Evolutionary conservation across 2,888 invertebrate species (phyloP).

Genomic region (Clunio marinus): DNA sequence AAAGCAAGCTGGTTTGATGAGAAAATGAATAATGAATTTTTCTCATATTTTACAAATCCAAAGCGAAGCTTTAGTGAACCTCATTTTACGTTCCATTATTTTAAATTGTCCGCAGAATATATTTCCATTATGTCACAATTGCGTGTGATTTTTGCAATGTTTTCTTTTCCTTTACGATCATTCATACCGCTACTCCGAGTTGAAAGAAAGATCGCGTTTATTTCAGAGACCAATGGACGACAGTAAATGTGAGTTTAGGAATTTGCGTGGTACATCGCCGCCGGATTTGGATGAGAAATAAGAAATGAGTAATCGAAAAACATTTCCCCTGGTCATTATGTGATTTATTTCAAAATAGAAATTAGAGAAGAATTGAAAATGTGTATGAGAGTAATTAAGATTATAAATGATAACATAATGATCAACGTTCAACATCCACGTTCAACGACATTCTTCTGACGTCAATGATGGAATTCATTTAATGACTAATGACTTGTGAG

Average conservation of each 20-base stretch:
- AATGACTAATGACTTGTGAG: neutral
- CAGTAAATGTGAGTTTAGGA: neutral
- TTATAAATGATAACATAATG: neutral
- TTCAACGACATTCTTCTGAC: conserved; percentile 2
- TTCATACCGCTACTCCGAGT: neutral
- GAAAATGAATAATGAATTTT: conserved; percentile 18
- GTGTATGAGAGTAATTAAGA: conserved; percentile 5
- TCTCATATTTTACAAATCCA: neutral
- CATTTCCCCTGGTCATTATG: too few species aligned
- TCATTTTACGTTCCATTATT: neutral
- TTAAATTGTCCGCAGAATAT: neutral
- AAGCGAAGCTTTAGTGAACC: neutral
- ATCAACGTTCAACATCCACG: neutral
- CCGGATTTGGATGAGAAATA: too few species aligned
- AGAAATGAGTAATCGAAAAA: too few species aligned
- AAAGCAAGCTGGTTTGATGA: neutral
- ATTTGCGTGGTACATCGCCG: conserved; percentile 8
- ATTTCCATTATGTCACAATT: conserved; percentile 26
- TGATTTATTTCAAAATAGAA: too few species aligned
- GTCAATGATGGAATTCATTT: neutral
- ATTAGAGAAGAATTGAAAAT: too few species aligned
- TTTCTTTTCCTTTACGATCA: conserved; percentile 15
- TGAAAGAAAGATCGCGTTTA: neutral
- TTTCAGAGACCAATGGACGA: neutral
- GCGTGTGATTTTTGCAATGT: conserved; percentile 5